Evolutionary conservation across 37 sponge, comb jelly and placozoan species (phyloP), one percentile per base, ranked within the genome.

Genomic region (Cladorhizidae sp.): DNA sequence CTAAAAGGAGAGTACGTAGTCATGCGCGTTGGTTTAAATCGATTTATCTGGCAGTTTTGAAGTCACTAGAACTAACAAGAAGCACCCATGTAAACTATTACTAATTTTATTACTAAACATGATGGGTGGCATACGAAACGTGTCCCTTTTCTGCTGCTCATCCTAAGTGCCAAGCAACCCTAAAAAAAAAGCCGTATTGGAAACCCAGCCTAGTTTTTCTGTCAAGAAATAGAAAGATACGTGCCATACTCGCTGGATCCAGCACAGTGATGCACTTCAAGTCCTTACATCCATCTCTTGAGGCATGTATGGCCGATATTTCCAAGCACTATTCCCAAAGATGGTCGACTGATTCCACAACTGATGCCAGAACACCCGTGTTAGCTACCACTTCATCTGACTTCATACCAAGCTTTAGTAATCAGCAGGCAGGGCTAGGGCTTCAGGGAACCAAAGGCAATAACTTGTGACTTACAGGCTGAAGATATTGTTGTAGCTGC

Each of bases 401-500:
- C 28, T 86, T 87, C 56, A 51, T 87, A 41, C 39, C 65, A 78
- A n/a, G 74, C 87, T 61, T 39, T 91, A 15, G 81, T 87, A 38
- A 82, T 87, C 74, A 87, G 80, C 35, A 76, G 79, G 23, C 43
- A 77, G 21, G n/a, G n/a, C n/a, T n/a, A n/a, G n/a, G n/a, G 62
- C 74, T 64, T 83, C 83, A 20, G 54, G 70, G 18, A 83, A 87
- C 81, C 39, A 54, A 8, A 52, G 31, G 86, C n/a, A 25, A 72
- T 85, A 28, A 85, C 87, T 1, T 40, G 40, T 26, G 77, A 52
- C 61, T 77, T 91, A 31, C 92, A 87, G 79, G 75, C 54, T 33
- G 80, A 83, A 42, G 84, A 84, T 18, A 82, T 83, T 45, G 87
- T 87, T n/a, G n/a, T n/a, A n/a, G n/a, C n/a, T n/a, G n/a, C n/a